Evolutionary conservation across 2,888 invertebrate species (phyloP).

Genomic region (Lasiommata megera): DNA sequence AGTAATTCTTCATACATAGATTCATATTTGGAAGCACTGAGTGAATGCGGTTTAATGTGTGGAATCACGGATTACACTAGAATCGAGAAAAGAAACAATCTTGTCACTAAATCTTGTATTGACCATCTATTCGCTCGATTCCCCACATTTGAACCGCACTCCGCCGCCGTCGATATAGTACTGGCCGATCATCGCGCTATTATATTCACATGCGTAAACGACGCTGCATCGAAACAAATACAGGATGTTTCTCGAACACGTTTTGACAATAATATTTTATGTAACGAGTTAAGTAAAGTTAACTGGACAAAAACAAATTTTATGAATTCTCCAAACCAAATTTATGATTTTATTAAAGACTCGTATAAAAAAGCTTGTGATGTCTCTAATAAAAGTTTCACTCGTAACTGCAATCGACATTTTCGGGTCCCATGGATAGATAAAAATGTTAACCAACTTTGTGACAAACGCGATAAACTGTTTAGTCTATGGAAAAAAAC

Average conservation of each 20-base stretch:
- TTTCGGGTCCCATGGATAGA: slow-evolving; percentile 10
- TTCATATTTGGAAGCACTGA: slow-evolving; percentile 10
- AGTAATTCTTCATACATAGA: neutral
- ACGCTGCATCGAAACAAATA: slow-evolving; percentile 1
- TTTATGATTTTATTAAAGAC: neutral
- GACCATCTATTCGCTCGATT: slow-evolving; percentile 31
- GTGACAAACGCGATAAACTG: slow-evolving; percentile 9
- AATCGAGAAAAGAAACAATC: slow-evolving; percentile 27
- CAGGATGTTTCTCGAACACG: slow-evolving; percentile 10
- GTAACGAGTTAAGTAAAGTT: slow-evolving; percentile 15
- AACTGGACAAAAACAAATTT: slow-evolving; percentile 12
- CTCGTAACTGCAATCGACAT: neutral
- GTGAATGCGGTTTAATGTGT: slow-evolving; percentile 12
- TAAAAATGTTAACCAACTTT: neutral
- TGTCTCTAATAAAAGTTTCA: neutral
- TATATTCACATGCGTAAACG: slow-evolving; percentile 16
- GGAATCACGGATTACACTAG: slow-evolving; percentile 29
- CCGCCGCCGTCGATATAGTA: slow-evolving; percentile 30
- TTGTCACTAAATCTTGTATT: slow-evolving; percentile 21
- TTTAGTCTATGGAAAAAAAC: slow-evolving; percentile 4
- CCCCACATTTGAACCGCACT: slow-evolving; percentile 29
- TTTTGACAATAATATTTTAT: slow-evolving; percentile 10
- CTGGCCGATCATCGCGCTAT: slow-evolving; percentile 33
- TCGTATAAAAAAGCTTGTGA: neutral
- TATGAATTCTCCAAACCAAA: slow-evolving; percentile 17